Evolutionary conservation across 2,888 invertebrate species (phyloP).

Genomic region (Stratiomys singularior): DNA sequence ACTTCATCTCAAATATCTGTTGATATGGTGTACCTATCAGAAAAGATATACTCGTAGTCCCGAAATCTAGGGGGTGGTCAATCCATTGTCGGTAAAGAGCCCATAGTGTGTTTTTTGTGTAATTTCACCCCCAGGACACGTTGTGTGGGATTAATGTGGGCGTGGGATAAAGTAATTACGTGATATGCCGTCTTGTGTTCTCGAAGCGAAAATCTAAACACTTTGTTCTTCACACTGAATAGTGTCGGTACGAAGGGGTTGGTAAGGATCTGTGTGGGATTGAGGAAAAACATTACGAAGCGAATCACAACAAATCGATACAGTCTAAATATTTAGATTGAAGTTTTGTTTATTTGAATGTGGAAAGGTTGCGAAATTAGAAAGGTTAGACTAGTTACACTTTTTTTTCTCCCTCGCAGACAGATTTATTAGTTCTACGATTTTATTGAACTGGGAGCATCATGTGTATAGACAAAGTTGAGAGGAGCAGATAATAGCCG

Average conservation of each 20-base stretch:
- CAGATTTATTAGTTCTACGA: no score
- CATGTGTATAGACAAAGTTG: no score
- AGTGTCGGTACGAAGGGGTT: background rate
- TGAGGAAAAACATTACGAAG: background rate
- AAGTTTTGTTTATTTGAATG: background rate
- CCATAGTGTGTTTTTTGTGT: background rate
- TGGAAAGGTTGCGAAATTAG: background rate
- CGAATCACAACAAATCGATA: background rate
- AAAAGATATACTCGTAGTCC: background rate
- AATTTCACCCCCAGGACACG: constrained; percentile 4
- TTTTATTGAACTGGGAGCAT: no score
- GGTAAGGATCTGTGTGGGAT: background rate
- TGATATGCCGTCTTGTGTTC: constrained; percentile 1
- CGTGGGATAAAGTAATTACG: constrained; percentile 13
- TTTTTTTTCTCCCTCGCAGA: no score
- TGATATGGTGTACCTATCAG: background rate
- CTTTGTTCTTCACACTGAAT: background rate
- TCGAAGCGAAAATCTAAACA: background rate
- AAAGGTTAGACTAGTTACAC: background rate
- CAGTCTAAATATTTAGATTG: background rate
- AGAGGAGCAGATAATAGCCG: no score
- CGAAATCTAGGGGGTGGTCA: constrained; percentile 3
- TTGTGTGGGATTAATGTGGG: background rate
- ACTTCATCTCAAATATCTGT: constrained; percentile 1
- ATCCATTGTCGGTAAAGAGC: background rate